phyloP scores from a whole-genome alignment of 2,888 invertebrate genomes.

The Galerucella pusilla region DNA sequence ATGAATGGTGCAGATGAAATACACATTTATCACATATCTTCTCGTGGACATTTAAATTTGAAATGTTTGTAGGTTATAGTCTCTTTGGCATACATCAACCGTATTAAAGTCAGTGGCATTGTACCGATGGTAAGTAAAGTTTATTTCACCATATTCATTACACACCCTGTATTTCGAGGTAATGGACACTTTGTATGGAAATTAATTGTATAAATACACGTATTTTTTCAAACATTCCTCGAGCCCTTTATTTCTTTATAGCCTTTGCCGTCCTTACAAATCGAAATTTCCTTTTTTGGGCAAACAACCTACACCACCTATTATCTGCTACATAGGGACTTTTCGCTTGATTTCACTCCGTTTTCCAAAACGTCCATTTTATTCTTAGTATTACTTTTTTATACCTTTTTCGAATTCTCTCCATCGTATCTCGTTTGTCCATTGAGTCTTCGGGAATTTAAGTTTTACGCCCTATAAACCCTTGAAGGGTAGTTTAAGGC shows the following conservation, averaged over 20 bases:
- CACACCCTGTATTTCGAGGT: too few species aligned
- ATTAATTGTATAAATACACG: background rate
- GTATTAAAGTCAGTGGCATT: too few species aligned
- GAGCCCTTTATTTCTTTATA: background rate
- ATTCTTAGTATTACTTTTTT: constrained; percentile 34
- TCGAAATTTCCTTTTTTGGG: constrained; percentile 41
- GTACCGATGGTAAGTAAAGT: too few species aligned
- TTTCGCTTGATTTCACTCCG: constrained; percentile 52
- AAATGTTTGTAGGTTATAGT: too few species aligned
- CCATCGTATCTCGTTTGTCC: constrained; percentile 31
- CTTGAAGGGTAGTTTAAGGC: constrained; percentile 31
- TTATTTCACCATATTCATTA: too few species aligned
- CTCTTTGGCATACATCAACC: too few species aligned
- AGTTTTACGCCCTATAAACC: constrained; percentile 37
- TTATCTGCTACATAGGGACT: constrained; percentile 36
- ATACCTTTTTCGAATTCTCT: constrained; percentile 21
- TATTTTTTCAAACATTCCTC: background rate
- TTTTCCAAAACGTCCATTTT: constrained; percentile 50
- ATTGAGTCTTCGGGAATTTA: constrained; percentile 32
- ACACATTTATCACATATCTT: too few species aligned
- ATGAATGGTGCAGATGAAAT: too few species aligned
- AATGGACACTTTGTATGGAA: too few species aligned
- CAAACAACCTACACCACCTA: constrained; percentile 41
- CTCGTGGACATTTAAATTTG: too few species aligned
- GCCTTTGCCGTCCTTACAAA: background rate